Percentiles rank a stretch among this genome's conserved stretches.
These are phyloP conservation scores for Laticauda colubrina DNA, from an alignment of 2,113 vertebrate species.

Conservation along the genomic window DNA sequence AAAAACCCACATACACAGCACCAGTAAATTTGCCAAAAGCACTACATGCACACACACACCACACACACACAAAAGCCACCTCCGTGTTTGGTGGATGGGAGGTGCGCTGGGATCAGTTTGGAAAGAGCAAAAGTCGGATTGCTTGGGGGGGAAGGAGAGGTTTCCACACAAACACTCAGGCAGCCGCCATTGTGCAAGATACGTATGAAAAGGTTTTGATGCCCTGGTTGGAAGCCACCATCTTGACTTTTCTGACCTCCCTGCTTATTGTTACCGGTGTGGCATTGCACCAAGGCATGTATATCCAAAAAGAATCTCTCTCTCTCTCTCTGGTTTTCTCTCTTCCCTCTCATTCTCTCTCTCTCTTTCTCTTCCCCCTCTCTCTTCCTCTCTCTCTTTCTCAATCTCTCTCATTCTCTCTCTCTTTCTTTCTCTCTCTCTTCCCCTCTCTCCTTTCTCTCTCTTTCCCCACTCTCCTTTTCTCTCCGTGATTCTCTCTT, in stretches of 20 bases:
- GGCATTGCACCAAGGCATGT: not conserved
- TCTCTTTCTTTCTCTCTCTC: accelerated
- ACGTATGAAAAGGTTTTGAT: not conserved
- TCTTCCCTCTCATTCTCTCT: too few species aligned
- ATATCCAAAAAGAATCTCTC: not conserved
- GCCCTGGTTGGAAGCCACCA: not conserved
- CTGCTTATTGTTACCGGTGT: not conserved
- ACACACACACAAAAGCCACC: not conserved
- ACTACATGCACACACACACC: not conserved
- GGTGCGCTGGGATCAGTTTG: not conserved
- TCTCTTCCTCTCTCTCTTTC: too few species aligned
- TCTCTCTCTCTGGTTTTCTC: too few species aligned
- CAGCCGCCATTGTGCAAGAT: not conserved
- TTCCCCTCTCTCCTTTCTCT: too few species aligned
- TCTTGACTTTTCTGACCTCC: not conserved
- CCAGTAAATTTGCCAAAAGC: not conserved
- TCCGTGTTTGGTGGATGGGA: not conserved
- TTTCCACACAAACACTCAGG: not conserved
- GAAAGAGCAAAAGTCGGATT: not conserved
- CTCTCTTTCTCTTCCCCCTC: too few species aligned
- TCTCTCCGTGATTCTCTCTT: too few species aligned
- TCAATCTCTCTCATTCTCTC: too few species aligned
- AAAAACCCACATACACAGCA: too few species aligned
- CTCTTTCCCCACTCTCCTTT: too few species aligned
- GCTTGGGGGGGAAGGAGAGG: not conserved